Evolutionary conservation across 2,888 invertebrate species (phyloP).

Genomic region (Seira sanloemensis): DNA sequence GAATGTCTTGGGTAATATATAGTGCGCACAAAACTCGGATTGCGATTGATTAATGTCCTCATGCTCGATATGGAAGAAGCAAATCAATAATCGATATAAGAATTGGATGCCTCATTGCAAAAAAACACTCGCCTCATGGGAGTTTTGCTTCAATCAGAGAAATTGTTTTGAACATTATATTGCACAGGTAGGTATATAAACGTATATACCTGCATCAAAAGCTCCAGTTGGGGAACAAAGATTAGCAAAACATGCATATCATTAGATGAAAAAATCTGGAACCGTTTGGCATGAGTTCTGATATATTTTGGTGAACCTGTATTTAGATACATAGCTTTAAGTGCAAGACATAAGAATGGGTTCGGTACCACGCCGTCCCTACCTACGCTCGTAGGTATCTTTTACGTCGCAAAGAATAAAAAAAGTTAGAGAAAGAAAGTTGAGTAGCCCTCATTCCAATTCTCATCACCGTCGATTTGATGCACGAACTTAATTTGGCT

Average conservation of each 20-base stretch:
- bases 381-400: background rate
- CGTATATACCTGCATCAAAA: background rate
- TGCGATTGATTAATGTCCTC: background rate
- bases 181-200: too few relatives aligned
- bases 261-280: background rate
- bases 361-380: constrained; percentile 43
- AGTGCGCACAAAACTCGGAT: background rate
- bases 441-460: background rate
- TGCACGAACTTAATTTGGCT: constrained; percentile 11
- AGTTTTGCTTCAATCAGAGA: too few relatives aligned
- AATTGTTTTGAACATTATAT: too few relatives aligned
- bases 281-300: background rate
- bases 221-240: background rate
- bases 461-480: constrained; percentile 2
- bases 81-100: background rate
- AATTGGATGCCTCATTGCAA: background rate
- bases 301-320: background rate
- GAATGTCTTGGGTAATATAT: too few relatives aligned
- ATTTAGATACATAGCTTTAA: background rate
- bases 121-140: background rate
- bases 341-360: background rate
- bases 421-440: background rate
- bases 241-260: background rate
- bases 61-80: background rate
- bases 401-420: background rate